Conservation (phyloP, 1,140 invertebrate genomes). For the Aphelinus atriplicis region DNA sequence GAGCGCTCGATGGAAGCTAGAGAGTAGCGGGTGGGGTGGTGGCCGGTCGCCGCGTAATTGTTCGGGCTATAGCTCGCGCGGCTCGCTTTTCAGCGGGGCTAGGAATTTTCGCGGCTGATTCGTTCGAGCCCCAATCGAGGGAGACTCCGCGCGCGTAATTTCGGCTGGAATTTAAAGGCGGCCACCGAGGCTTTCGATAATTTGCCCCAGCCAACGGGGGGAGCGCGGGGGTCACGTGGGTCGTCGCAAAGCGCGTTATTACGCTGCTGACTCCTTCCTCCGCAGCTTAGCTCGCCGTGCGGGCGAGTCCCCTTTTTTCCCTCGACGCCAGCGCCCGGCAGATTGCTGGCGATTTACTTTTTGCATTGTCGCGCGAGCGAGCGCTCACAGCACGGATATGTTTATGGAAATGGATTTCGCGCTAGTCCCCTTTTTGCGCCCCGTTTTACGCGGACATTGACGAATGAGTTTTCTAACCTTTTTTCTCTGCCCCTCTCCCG, state of each 20-base stretch:
- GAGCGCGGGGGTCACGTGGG: conserved; percentile 1
- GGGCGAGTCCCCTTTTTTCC: no score
- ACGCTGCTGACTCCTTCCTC: conserved; percentile 11
- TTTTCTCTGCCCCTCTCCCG: no score
- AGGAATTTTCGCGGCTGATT: conserved; percentile 38
- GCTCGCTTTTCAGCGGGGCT: background rate
- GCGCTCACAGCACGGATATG: no score
- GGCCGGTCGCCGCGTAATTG: background rate
- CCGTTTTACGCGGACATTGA: no score
- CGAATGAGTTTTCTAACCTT: no score
- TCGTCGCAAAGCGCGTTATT: conserved; percentile 31
- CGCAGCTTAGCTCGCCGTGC: background rate
- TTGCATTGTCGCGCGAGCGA: background rate
- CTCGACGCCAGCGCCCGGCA: background rate
- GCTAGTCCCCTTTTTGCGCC: no score
- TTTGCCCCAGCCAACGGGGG: conserved; percentile 12
- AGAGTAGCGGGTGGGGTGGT: background rate
- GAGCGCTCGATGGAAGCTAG: background rate
- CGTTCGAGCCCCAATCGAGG: conserved; percentile 23
- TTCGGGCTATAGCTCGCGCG: no score
- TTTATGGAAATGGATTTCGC: no score
- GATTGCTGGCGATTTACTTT: background rate
- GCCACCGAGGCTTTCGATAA: conserved; percentile 24
- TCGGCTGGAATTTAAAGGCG: conserved; percentile 19
- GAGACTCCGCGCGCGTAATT: conserved; percentile 2